A percentile compares a stretch with the other conserved stretches of the same genome.
phyloP scores from a whole-genome alignment of 2,888 invertebrate species.

The Gymnoscelis rufifasciata region DNA sequence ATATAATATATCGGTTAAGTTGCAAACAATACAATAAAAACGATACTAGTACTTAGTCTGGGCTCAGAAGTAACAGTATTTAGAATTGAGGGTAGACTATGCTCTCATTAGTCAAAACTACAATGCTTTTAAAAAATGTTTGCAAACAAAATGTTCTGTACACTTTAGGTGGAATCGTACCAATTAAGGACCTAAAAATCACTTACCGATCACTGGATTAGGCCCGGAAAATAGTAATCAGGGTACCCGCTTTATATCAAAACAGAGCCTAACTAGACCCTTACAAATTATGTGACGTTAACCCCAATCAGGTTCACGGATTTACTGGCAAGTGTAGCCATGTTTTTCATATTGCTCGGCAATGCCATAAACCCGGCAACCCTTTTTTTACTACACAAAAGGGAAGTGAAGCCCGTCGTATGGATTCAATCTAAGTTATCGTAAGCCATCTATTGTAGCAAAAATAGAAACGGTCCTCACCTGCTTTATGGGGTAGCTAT shows the following conservation, averaged over 20 bases:
- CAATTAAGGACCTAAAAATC: too few species aligned
- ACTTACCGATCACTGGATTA: not conserved
- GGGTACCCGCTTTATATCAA: conserved; percentile 6
- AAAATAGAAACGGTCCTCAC: not conserved
- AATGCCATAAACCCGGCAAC: conserved; percentile 17
- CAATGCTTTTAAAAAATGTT: too few species aligned
- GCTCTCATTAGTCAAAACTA: too few species aligned
- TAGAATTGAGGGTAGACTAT: too few species aligned
- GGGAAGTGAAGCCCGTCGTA: conserved; percentile 10
- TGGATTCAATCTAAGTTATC: conserved; percentile 13
- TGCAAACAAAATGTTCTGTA: too few species aligned
- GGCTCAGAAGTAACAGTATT: too few species aligned
- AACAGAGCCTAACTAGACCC: conserved; percentile 8
- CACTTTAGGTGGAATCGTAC: too few species aligned
- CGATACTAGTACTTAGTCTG: too few species aligned
- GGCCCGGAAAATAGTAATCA: not conserved
- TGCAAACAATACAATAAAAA: too few species aligned
- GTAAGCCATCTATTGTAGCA: conserved; percentile 9
- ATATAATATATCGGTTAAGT: too few species aligned
- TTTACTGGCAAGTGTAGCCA: conserved; percentile 26
- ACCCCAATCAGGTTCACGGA: conserved; percentile 32
- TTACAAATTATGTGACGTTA: conserved; percentile 34
- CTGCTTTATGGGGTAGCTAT: conserved; percentile 1
- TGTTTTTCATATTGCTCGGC: conserved; percentile 22
- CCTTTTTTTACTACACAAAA: conserved; percentile 18